A percentile compares a stretch with the other conserved stretches of the same genome.
phyloP scores from a whole-genome alignment of 2,797 vertebrate genomes.

The Rhynchonycteris naso region DNA sequence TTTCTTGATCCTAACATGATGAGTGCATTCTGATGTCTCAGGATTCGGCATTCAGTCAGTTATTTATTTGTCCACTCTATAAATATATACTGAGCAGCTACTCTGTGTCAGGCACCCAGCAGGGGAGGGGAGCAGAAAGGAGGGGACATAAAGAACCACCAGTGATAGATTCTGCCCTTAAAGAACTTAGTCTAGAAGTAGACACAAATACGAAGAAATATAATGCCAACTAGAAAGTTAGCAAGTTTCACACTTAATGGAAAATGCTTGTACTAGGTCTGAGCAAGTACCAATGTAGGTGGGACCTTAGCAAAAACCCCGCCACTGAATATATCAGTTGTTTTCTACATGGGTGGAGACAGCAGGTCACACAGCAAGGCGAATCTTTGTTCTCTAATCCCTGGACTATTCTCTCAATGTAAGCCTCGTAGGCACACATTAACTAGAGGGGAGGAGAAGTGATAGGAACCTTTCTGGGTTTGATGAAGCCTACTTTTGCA shows the following conservation, averaged over 20 bases:
- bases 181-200: not conserved
- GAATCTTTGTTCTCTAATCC: not conserved
- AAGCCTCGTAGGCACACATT: not conserved
- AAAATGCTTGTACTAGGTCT: not conserved
- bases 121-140: too few species aligned
- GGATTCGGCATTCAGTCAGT: not conserved
- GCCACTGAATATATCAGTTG: not conserved
- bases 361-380: not conserved
- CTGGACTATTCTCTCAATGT: not conserved
- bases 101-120: not conserved
- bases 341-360: not conserved
- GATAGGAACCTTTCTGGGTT: not conserved
- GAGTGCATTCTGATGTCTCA: not conserved
- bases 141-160: not conserved
- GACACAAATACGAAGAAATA: not conserved
- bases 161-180: not conserved
- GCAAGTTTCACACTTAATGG: not conserved
- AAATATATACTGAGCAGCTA: not conserved
- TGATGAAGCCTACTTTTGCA: not conserved
- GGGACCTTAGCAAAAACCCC: not conserved
- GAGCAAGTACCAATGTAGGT: not conserved
- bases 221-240: not conserved
- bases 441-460: not conserved
- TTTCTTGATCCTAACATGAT: not conserved
- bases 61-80: not conserved